Percentiles rank a stretch among this genome's conserved stretches.
Conservation (phyloP, 2,113 vertebrate species). For the Ameiurus melas region DNA sequence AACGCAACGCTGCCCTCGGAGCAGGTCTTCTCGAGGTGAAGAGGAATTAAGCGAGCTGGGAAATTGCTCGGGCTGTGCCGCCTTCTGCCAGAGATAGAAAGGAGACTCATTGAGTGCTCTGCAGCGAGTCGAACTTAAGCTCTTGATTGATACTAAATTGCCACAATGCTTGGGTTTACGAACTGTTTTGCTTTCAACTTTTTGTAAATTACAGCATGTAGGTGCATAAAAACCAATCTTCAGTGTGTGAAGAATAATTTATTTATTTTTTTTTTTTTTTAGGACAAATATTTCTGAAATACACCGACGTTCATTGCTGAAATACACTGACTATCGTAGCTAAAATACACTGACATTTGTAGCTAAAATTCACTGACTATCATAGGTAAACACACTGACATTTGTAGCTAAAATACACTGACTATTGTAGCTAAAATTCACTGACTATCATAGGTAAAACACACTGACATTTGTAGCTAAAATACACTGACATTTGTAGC, state of each 20-base stretch:
- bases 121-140: background rate
- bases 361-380: background rate
- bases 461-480: background rate
- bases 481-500: no score
- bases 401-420: no score
- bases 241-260: background rate
- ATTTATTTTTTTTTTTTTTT: background rate
- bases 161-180: background rate
- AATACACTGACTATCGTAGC: no score
- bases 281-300: no score
- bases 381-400: no score
- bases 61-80: constrained; percentile 49
- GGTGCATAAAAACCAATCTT: background rate
- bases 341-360: no score
- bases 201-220: background rate
- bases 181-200: background rate
- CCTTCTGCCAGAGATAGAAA: background rate
- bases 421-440: background rate
- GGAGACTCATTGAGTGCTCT: background rate
- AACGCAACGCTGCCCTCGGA: constrained; percentile 71
- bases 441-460: no score
- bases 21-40: constrained; percentile 77
- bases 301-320: background rate
- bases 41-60: constrained; percentile 69
- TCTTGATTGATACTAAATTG: background rate